Base-by-base conservation (phyloP, 2,797 vertebrate species). In the Labroides dimidiatus region DNA sequence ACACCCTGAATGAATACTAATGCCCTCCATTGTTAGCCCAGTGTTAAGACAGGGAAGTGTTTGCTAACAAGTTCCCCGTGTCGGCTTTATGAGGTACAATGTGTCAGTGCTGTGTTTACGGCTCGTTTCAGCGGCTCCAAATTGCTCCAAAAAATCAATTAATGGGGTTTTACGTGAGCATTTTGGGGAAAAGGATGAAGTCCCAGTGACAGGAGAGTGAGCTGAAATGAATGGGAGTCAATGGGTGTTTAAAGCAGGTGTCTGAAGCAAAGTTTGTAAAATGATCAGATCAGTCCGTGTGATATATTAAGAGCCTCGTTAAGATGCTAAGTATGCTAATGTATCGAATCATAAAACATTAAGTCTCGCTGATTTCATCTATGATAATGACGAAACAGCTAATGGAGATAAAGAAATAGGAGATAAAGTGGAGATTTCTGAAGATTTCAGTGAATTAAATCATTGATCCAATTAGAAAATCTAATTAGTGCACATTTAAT, bases 1-100 rank as follows among this genome's bases (percentile, higher is more conserved):
- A 10, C 24, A 21, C 16, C 60, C 56, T 37, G 19, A 42, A 47
- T 56, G 7, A 71, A 57, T 56, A 30, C 61, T 43, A 57, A 72
- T 45, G 60, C 6, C 20, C 16, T 27, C 20, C 57, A 12, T 14
- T 20, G 51, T 37, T 30, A 4, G 20, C 50, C 0, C 15, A 5
- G 17, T 44, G 64, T 51, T 52, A 45, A 50, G 54, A 68, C 52
- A 30, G 30, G 21, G n/a, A 14, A 10, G 20, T 56, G 44, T 68
- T 60, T 39, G 30, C 58, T 56, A 50, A 72, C 42, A 56, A 27
- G 33, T 61, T 44, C 2, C 1, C 27, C 24, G 11, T 54, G 59
- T 62, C 51, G 43, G 16, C 51, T 56, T 55, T 36, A 47, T 57
- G 24, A 55, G 24, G 37, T 27, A 41, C 20, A 36, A 12, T 56